A percentile compares a stretch with the other conserved stretches of the same genome.
Evolutionary conservation across 2,797 vertebrate species (phyloP).

Genomic region (Propithecus perrieri): DNA sequence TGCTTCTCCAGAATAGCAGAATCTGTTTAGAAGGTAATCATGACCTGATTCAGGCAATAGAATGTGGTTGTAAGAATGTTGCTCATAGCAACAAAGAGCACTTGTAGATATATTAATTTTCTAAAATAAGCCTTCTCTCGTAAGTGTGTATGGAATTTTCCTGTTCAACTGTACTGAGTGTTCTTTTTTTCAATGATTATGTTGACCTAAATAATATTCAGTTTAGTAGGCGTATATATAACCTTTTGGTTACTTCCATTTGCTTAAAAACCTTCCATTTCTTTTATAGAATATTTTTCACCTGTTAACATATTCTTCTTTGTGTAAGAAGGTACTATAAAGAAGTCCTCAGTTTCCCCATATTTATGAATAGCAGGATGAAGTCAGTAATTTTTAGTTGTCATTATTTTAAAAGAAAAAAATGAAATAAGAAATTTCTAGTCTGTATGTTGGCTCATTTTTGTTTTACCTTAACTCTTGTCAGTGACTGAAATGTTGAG

Average conservation of each 20-base stretch:
- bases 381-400: constrained; percentile 19
- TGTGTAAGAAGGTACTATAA: background rate
- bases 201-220: constrained; percentile 21
- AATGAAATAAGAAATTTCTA: background rate
- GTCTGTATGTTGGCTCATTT: background rate
- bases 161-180: constrained; percentile 35
- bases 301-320: background rate
- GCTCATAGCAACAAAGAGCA: constrained; percentile 56
- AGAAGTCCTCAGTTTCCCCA: background rate
- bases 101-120: constrained; percentile 65
- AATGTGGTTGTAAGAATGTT: constrained; percentile 53
- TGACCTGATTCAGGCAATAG: constrained; percentile 27
- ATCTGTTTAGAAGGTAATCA: constrained; percentile 58
- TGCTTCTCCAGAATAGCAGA: constrained; percentile 51
- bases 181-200: constrained; percentile 57
- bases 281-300: background rate
- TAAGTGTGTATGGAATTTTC: constrained; percentile 67
- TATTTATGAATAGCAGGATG: background rate
- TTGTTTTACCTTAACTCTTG: background rate
- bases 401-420: constrained; percentile 7
- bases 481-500: background rate
- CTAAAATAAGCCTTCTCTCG: constrained; percentile 70
- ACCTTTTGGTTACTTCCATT: constrained; percentile 33
- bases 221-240: background rate
- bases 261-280: constrained; percentile 46